Base-by-base conservation (phyloP, 2,113 vertebrate genomes). In the Lophotis ruficrista region DNA sequence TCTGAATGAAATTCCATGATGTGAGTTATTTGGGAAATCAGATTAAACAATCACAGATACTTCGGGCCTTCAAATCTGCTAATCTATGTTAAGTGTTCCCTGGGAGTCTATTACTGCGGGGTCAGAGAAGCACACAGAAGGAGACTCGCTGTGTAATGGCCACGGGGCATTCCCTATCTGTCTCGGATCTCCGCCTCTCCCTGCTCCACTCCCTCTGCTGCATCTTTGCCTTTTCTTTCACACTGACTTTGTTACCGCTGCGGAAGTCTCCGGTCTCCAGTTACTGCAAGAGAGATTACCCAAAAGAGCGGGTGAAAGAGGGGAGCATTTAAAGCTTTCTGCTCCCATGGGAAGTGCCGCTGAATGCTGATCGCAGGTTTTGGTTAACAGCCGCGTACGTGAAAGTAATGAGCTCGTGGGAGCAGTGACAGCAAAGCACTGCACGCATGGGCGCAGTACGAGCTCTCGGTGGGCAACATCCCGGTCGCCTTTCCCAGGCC, bases 21-120 rank as follows among this genome's bases (percentile, higher is more conserved):
- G 0, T 16, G 78, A 80, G 31, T 76, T 91, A 72, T 61, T 72
- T 1, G 9, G 61, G 56, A 92, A 83, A 87, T 72, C 61, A 92
- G 61, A 90, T 38, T 71, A 80, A 95, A 94, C 53, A 64, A 84
- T 50, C 83, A 54, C 16, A 64, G 58, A 50, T 64, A 76, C 91
- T 93, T 88, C 2, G 51, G 70, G 93, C 58, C 66, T 96, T 91
- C 90, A 90, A 65, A 91, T 58, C 78, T 96, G 76, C 53, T 88
- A 12, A 82, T 91, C 82, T 95, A 57, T 93, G 95, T 91, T 56
- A 93, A 94, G 56, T 89, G 80, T 71, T 95, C 75, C 84, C 83
- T 31, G 37, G 48, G 56, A 96, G 83, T 77, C 76, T 70, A 15
- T 78, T 90, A 51, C 83, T 71, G 86, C 51, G 80, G 85, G 85